phyloP scores from a whole-genome alignment of 2,888 invertebrate species.

The Diplazon laetatorius region DNA sequence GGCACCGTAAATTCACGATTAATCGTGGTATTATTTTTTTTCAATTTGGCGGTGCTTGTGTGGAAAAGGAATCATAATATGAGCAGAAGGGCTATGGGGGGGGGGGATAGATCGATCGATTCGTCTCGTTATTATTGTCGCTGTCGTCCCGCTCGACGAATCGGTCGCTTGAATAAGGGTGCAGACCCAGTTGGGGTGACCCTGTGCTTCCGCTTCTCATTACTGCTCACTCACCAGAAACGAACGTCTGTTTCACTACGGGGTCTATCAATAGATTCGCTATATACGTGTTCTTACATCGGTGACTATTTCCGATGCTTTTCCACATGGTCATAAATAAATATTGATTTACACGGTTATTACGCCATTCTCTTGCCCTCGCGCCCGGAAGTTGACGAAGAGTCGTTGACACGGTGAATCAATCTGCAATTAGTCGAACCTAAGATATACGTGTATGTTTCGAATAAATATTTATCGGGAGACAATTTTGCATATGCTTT shows the following conservation, averaged over 20 bases:
- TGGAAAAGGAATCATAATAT: conserved; percentile 10
- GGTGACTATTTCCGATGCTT: background rate
- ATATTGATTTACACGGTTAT: background rate
- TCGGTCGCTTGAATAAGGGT: conserved; percentile 44
- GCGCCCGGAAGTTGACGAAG: background rate
- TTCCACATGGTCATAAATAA: conserved; percentile 15
- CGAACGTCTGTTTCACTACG: conserved; percentile 46
- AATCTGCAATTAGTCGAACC: background rate
- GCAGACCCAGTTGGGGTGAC: conserved; percentile 18
- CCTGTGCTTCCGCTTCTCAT: conserved; percentile 40
- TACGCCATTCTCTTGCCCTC: background rate
- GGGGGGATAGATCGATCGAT: conserved; percentile 55
- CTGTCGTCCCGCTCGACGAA: conserved; percentile 19
- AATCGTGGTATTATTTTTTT: conserved; percentile 21
- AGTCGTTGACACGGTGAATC: background rate
- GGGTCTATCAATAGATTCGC: conserved; percentile 31
- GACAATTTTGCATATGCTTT: too few relatives aligned
- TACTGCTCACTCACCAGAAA: conserved; percentile 47
- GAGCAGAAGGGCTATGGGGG: background rate
- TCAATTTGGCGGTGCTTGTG: background rate
- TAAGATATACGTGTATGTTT: too few relatives aligned
- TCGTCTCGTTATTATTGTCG: conserved; percentile 58
- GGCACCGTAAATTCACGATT: conserved; percentile 4
- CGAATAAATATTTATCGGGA: too few relatives aligned
- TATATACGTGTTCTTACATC: conserved; percentile 1